These are phyloP conservation scores for Eudyptes chrysolophus DNA, from an alignment of 2,113 vertebrate species.

Conservation along the genomic window DNA sequence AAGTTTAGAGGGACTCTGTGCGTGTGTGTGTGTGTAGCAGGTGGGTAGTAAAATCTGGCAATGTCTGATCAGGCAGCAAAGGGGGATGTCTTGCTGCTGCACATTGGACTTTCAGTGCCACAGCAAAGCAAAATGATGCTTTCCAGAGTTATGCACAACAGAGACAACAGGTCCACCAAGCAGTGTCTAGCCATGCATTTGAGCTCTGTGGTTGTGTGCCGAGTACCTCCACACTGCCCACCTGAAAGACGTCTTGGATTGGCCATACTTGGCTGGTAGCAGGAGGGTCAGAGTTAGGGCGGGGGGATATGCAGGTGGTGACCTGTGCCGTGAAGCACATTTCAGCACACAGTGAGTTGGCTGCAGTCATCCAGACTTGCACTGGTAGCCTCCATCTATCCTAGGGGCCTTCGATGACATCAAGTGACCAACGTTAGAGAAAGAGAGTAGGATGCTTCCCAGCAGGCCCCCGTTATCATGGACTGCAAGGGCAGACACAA, in stretches of 20 bases:
- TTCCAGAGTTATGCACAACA: not conserved
- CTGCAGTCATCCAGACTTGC: not conserved
- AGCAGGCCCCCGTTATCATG: not conserved
- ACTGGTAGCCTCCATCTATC: not conserved
- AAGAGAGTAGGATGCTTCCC: not conserved
- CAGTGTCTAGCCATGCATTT: not conserved
- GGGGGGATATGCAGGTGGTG: not conserved
- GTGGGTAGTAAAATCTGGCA: not conserved
- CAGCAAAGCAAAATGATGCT: not conserved
- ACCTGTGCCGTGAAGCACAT: not conserved
- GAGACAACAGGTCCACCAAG: not conserved
- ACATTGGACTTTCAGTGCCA: not conserved
- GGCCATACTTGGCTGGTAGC: not conserved
- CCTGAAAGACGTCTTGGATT: not conserved
- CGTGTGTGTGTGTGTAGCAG: not conserved
- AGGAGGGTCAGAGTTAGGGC: not conserved
- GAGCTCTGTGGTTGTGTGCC: not conserved
- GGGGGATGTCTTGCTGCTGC: not conserved
- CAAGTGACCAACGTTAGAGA: not conserved
- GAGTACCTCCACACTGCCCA: not conserved
- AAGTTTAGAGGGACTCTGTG: conserved; percentile 33
- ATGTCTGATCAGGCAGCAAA: not conserved
- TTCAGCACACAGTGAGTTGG: not conserved
- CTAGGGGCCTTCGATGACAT: not conserved
- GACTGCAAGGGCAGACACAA: not conserved